Percentiles rank a stretch among this genome's conserved stretches.
phyloP scores from a whole-genome alignment of 2,797 vertebrate species.

The Parauchenoglanis punctatus region DNA sequence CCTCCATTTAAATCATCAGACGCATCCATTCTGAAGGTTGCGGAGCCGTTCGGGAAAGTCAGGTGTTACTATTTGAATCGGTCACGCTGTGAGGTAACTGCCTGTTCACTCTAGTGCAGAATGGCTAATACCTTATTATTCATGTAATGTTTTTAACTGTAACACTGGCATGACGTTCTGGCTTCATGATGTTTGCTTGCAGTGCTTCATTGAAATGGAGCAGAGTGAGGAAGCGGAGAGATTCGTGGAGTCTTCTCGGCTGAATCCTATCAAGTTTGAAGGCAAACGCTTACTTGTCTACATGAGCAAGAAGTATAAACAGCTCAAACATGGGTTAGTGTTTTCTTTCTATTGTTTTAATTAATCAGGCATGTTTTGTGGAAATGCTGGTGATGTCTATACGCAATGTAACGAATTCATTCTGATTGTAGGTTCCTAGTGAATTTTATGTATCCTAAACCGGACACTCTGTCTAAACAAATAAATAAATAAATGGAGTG shows the following conservation, averaged over 20 bases:
- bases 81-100: conserved; percentile 60
- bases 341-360: neutral
- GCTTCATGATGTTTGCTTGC: conserved; percentile 14
- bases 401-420: neutral
- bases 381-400: neutral
- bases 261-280: conserved; percentile 63
- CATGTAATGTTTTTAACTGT: neutral
- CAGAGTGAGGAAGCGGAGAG: conserved; percentile 70
- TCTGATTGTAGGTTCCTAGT: neutral
- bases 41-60: conserved; percentile 85
- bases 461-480: neutral
- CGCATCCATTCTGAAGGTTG: conserved; percentile 83
- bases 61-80: conserved; percentile 83
- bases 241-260: conserved; percentile 68
- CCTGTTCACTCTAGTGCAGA: too few relatives aligned
- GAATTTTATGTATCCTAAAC: neutral
- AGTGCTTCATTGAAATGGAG: conserved; percentile 82
- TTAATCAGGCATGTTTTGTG: neutral
- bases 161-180: neutral
- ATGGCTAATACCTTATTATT: neutral
- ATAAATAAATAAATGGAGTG: neutral
- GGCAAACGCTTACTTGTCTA: conserved; percentile 78
- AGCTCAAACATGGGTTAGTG: conserved; percentile 79
- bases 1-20: conserved; percentile 84
- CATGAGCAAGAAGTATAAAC: conserved; percentile 81